Evolutionary conservation across 1,140 invertebrate species (phyloP), one percentile per base, ranked within the genome.

Genomic region (Ceratitis capitata): DNA sequence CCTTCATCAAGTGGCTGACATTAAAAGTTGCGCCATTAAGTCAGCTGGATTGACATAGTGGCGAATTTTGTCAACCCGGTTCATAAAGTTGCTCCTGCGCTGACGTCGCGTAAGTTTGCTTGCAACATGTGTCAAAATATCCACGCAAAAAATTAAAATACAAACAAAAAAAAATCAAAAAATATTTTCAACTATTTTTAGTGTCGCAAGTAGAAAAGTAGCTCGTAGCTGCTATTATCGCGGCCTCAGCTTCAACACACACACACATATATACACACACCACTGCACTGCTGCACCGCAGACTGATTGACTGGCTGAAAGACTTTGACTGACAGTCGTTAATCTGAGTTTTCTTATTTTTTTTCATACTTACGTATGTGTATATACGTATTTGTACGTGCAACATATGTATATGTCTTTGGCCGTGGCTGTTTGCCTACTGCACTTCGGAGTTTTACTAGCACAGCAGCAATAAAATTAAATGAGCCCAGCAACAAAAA

Each of bases 1-100:
- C 69, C 69, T 78, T 78, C 69, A 78, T 78, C 69, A 78, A 78
- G 69, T 45, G 69, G 39, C 39, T 78, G 69, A 35, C 69, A 78
- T 45, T 78, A 78, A 78, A 78, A 78, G 69, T 78, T 78, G 69
- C n/a, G n/a, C 39, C 39, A 78, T 78, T 23, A 42, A 78, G 69
- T 78, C 69, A 45, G 69, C 32, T 78, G 69, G 35, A 78, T 32
- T 78, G 69, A 78, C 39, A 69, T 69, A 47, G 69, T 78, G 69
- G 69, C 39, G 45, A 45, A 78, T 78, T 78, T 45, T 45, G 69
- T 42, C 35, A 42, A 26, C 42, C 19, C 35, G 69, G 39, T 78
- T 42, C 39, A 78, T 78, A 78, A 78, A 45, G 39, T 45, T 32
- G 39, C 69, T 23, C 3, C 39, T 12, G 39, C 23, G n/a, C 3